These are phyloP conservation scores for Teleiodes luculella DNA, from an alignment of 2,888 invertebrate species.

Conservation along the genomic window DNA sequence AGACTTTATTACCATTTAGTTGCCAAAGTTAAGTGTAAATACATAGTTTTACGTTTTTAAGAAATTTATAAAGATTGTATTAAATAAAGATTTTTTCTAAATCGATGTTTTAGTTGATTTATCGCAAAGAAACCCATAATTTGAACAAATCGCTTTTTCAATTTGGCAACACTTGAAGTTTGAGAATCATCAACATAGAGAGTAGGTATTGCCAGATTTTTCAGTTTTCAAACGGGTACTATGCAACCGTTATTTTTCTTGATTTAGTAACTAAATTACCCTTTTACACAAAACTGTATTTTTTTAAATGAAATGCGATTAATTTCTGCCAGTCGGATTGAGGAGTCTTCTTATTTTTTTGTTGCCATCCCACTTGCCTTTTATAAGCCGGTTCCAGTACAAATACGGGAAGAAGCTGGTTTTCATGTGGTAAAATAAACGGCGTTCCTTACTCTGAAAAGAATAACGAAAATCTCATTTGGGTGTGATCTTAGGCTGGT, in stretches of 20 bases:
- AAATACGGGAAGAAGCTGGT: constrained; percentile 88
- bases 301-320: too few relatives aligned
- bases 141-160: too few relatives aligned
- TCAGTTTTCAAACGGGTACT: too few relatives aligned
- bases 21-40: neutral
- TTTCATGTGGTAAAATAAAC: constrained; percentile 86
- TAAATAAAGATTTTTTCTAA: constrained; percentile 5
- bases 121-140: neutral
- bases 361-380: constrained; percentile 89
- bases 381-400: constrained; percentile 92
- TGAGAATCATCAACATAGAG: too few relatives aligned
- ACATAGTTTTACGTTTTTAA: neutral
- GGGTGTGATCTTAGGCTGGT: neutral
- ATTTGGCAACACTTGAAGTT: too few relatives aligned
- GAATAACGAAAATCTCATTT: constrained; percentile 2
- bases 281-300: too few relatives aligned
- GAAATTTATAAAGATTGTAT: neutral
- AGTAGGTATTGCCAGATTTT: too few relatives aligned
- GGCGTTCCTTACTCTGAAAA: constrained; percentile 74
- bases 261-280: too few relatives aligned
- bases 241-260: too few relatives aligned
- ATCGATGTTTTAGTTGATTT: too few relatives aligned
- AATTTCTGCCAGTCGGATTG: constrained; percentile 39
- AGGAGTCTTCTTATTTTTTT: constrained; percentile 74
- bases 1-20: constrained; percentile 2